Conservation (phyloP, 1,140 invertebrate species). For the Euborellia annulipes region DNA sequence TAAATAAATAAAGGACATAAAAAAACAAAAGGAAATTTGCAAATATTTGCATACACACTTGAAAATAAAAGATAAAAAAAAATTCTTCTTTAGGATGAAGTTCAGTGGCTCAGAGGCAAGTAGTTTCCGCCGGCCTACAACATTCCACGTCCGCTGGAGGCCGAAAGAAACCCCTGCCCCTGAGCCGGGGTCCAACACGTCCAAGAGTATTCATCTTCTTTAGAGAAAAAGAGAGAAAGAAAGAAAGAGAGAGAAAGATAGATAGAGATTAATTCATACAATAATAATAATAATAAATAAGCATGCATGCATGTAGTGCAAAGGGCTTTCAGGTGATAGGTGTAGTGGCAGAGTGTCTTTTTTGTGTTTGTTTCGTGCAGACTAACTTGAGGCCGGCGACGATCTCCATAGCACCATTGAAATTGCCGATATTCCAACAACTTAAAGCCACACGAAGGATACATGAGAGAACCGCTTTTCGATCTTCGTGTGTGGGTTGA, state of each 20-base stretch:
- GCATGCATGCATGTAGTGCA: no score
- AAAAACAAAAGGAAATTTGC: neutral
- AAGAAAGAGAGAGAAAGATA: no score
- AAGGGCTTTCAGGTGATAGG: no score
- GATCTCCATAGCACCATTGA: constrained; percentile 92
- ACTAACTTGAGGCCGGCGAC: constrained; percentile 85
- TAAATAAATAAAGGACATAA: no score
- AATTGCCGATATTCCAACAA: constrained; percentile 90
- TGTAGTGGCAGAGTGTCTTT: no score
- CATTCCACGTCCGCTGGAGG: constrained; percentile 60
- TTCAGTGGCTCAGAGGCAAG: constrained; percentile 26
- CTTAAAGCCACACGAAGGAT: constrained; percentile 73
- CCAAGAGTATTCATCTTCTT: no score
- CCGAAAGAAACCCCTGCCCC: constrained; percentile 73
- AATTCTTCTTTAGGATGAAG: no score
- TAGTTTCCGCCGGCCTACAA: constrained; percentile 89
- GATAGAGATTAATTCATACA: neutral
- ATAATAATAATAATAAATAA: constrained; percentile 1
- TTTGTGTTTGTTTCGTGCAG: constrained; percentile 1
- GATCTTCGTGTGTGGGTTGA: constrained; percentile 70
- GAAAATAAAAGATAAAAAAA: no score
- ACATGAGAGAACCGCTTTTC: constrained; percentile 76
- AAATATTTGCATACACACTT: no score
- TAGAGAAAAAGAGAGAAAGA: no score
- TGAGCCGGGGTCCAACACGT: neutral